Percentiles rank a stretch among this genome's conserved stretches.
phyloP scores from a whole-genome alignment of 2,113 vertebrate species.

The Scytalopus superciliaris region DNA sequence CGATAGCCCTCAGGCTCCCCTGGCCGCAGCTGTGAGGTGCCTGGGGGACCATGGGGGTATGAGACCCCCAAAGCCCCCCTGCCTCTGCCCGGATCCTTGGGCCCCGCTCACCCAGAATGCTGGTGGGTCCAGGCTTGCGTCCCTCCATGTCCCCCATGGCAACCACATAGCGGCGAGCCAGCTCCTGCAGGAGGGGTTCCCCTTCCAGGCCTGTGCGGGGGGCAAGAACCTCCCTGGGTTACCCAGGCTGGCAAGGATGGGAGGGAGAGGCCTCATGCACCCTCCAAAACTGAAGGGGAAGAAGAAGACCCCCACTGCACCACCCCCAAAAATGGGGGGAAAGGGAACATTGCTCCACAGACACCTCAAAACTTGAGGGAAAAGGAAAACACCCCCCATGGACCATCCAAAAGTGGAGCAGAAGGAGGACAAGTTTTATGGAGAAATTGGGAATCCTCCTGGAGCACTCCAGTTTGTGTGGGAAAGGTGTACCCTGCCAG shows the following conservation, averaged over 20 bases:
- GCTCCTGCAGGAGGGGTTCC: background rate
- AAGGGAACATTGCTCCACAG: background rate
- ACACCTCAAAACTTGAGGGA: background rate
- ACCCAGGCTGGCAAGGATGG: background rate
- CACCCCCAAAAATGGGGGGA: background rate
- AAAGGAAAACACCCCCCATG: background rate
- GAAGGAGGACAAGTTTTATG: fast-evolving
- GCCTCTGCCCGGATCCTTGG: fast-evolving
- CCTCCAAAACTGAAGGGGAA: background rate
- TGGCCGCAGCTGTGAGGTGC: background rate
- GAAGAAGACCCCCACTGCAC: background rate
- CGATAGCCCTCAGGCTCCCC: background rate
- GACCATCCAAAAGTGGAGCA: background rate
- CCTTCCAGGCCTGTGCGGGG: background rate
- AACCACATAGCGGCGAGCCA: background rate
- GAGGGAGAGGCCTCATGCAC: background rate
- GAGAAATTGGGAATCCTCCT: background rate
- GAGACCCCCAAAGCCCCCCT: background rate
- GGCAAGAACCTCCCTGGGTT: fast-evolving
- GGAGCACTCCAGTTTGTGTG: background rate
- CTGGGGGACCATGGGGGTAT: background rate
- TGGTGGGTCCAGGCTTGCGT: background rate
- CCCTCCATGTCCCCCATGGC: constrained; percentile 39
- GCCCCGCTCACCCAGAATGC: background rate
- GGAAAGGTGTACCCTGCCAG: background rate